phyloP scores from a whole-genome alignment of 1,140 invertebrate genomes.

The Aethina tumida region DNA sequence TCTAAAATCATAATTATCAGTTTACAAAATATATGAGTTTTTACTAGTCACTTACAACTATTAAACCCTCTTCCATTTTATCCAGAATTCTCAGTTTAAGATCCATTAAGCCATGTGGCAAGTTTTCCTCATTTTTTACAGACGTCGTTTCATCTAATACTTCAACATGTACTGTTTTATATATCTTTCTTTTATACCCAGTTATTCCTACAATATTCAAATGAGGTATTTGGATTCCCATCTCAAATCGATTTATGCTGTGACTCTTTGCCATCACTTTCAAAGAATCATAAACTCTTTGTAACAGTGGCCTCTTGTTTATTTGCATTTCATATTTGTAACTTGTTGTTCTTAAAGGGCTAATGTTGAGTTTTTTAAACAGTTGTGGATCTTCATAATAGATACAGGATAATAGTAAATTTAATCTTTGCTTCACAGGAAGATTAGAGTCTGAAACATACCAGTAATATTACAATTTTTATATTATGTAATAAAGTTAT shows the following conservation, averaged over 20 bases:
- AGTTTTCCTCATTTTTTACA: conserved; percentile 26
- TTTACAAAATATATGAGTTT: neutral
- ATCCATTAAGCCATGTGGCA: conserved; percentile 28
- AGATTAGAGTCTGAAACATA: conserved; percentile 19
- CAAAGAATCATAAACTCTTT: conserved; percentile 20
- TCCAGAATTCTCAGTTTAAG: conserved; percentile 30
- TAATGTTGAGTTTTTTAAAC: conserved; percentile 20
- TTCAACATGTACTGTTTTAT: conserved; percentile 30
- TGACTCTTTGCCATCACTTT: conserved; percentile 13
- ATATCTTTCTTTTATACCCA: conserved; percentile 28
- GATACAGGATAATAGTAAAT: conserved; percentile 29
- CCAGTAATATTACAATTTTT: conserved; percentile 7
- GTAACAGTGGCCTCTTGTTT: conserved; percentile 22
- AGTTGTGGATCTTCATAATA: conserved; percentile 27
- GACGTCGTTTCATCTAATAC: conserved; percentile 30
- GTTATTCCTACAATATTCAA: conserved; percentile 32
- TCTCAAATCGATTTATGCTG: conserved; percentile 19
- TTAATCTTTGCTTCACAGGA: conserved; percentile 22
- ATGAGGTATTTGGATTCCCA: conserved; percentile 28
- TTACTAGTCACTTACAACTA: conserved; percentile 22
- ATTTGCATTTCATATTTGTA: conserved; percentile 20
- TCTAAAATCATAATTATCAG: conserved; percentile 14
- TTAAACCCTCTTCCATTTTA: conserved; percentile 22
- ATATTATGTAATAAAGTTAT: neutral
- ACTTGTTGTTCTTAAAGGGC: conserved; percentile 9